Base-by-base conservation (phyloP, 2,797 vertebrate species). In the Spatula versicolor region DNA sequence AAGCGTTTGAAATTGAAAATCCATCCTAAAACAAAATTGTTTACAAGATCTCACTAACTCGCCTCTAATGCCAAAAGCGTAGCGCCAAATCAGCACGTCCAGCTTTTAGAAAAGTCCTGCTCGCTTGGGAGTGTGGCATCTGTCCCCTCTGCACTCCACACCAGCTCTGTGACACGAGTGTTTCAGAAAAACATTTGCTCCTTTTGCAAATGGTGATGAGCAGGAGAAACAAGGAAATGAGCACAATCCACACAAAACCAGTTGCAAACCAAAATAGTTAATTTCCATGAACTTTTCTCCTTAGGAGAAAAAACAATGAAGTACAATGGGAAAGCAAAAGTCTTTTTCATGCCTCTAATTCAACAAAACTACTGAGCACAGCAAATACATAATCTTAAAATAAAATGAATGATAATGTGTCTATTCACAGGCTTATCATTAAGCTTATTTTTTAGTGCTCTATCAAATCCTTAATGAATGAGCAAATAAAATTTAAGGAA, bases 71-170 rank as follows among this genome's bases (percentile, higher is more conserved):
- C 13, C 72, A 50, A 55, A 87, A 73, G 28, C 3, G 1, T 11
- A 6, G 3, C 10, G 62, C 41, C 20, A 69, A 35, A 92, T 55
- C 3, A 16, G 31, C 37, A 48, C 9, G 7, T 46, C 50, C 14
- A 45, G 19, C n/a, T 88, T 64, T 66, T 41, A 30, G 13, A 80
- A 77, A n/a, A 9, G 6, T 33, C 52, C 1, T 31, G 6, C 62
- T 95, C 6, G 0, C 33, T 86, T 39, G 52, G 21, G 13, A 76
- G 25, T 0, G 0, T 2, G 2, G 21, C 1, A 1, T 3, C 43
- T 46, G 13, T 35, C 17, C 37, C 31, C 21, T 58, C 39, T 5
- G 0, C 10, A 7, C 20, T 56, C 43, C 21, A 28, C 35, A 85
- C 14, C 26, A 77, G 9, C 21, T 43, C 46, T 41, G n/a, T 6